These are phyloP conservation scores for Leguminivora glycinivorella DNA, from an alignment of 1,140 invertebrate species.

Conservation along the genomic window DNA sequence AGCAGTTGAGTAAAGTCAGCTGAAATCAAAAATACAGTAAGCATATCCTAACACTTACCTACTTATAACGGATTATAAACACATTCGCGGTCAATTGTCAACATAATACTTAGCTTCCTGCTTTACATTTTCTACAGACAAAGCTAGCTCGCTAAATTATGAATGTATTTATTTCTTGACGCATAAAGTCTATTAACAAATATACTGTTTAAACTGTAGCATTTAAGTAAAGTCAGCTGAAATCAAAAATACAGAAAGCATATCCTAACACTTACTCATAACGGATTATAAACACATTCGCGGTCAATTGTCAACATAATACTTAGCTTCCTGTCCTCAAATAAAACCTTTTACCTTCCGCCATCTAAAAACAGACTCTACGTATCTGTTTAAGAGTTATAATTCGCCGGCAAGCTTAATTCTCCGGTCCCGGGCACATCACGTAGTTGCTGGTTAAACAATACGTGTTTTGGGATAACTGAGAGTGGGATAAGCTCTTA, in stretches of 20 bases:
- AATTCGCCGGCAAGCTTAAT: neutral
- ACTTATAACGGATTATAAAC: constrained; percentile 13
- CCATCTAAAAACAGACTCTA: neutral
- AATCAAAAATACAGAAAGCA: too few relatives aligned
- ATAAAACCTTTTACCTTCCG: neutral
- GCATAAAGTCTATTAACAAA: too few relatives aligned
- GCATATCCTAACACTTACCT: too few relatives aligned
- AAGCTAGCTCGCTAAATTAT: too few relatives aligned
- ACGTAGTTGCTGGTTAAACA: constrained; percentile 32
- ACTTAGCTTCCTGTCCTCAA: constrained; percentile 18
- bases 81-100: constrained; percentile 27
- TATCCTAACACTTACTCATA: neutral
- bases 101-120: constrained; percentile 15
- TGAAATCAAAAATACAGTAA: too few relatives aligned
- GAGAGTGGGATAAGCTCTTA: constrained; percentile 28
- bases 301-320: constrained; percentile 25
- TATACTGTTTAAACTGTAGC: neutral
- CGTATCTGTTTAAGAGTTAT: neutral
- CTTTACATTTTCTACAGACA: too few relatives aligned
- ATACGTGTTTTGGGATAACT: constrained; percentile 33
- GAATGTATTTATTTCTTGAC: too few relatives aligned
- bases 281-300: constrained; percentile 21
- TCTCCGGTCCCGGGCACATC: constrained; percentile 23
- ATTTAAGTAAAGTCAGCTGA: neutral
- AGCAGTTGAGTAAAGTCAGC: neutral